Evolutionary conservation across 2,113 vertebrate genomes (phyloP), one percentile per base, ranked within the genome.

Genomic region (Rhipidura dahli): DNA sequence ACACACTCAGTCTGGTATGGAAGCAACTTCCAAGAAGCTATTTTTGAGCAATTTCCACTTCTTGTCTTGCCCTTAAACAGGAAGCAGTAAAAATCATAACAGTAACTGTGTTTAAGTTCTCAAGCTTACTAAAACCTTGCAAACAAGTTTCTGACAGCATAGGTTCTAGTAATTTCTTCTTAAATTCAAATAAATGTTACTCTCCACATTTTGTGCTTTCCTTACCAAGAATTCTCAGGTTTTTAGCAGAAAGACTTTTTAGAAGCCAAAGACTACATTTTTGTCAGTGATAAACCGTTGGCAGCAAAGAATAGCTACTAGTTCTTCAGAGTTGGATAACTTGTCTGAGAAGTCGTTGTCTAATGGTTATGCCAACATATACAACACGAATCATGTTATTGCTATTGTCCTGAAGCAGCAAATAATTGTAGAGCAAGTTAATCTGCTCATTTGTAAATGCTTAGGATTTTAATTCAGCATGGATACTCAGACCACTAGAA

Each of bases 31-130:
- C 94, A 94, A 92, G 87, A 94, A 91, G 78, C 83, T 96, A 94
- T 97, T 97, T 97, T 96, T 95, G 85, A 90, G 81, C n/a, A 80
- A 96, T 96, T 96, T 96, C 95, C 95, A 93, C 93, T 95, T 97
- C 96, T 96, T 96, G 86, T 92, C 87, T 92, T 71, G 75, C 33
- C 13, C 71, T 95, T 85, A 96, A 96, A 94, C 86, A 96, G 96
- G 95, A 97, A 97, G 65, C 83, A 50, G 86, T 83, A 88, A 96
- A 71, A 95, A 92, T 75, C 81, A 64, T 89, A 95, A 96, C 75
- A 96, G 65, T 53, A 28, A 56, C 49, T 83, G n/a, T 81, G 85
- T 68, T 93, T 94, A 90, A 93, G 37, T 81, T 94, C 82, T 84
- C 83, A 79, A 76, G 84, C 63, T 63, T 90, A 83, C 64, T 77